Conservation (phyloP, 2,888 invertebrate genomes). For the Phortica magna region DNA sequence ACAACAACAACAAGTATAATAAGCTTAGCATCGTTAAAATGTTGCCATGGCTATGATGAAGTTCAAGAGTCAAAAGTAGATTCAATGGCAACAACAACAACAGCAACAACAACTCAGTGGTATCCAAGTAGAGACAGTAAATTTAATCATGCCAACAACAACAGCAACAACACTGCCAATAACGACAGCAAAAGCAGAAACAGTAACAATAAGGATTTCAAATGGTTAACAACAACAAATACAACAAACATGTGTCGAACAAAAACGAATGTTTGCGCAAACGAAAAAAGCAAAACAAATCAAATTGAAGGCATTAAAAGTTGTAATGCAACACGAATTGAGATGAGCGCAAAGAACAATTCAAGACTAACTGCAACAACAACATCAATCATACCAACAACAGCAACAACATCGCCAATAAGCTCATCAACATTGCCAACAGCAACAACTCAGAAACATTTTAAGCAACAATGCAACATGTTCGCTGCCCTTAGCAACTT, state of each 20-base stretch:
- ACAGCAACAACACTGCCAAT: background rate
- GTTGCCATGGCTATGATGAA: background rate
- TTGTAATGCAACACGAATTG: background rate
- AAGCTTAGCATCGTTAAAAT: background rate
- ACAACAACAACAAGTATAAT: background rate
- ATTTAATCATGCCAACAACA: too few relatives aligned
- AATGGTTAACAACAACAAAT: background rate
- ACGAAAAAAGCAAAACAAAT: background rate
- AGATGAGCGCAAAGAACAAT: too few relatives aligned
- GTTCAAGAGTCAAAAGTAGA: background rate
- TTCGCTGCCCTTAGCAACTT: too few relatives aligned
- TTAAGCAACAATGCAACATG: slow-evolving; percentile 10
- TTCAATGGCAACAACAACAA: slow-evolving; percentile 20
- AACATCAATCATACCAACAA: slow-evolving; percentile 21
- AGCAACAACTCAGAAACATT: too few relatives aligned
- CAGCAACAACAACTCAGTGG: slow-evolving; percentile 6
- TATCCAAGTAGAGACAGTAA: too few relatives aligned
- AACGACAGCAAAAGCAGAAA: background rate
- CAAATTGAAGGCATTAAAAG: background rate
- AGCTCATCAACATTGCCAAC: slow-evolving; percentile 3
- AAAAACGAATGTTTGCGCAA: background rate
- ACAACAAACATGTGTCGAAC: background rate
- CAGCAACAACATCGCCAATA: slow-evolving; percentile 23
- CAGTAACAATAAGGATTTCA: background rate
- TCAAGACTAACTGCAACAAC: slow-evolving; percentile 25